These are phyloP conservation scores for Odocoileus virginianus DNA, from an alignment of 2,113 vertebrate genomes.

Conservation along the genomic window DNA sequence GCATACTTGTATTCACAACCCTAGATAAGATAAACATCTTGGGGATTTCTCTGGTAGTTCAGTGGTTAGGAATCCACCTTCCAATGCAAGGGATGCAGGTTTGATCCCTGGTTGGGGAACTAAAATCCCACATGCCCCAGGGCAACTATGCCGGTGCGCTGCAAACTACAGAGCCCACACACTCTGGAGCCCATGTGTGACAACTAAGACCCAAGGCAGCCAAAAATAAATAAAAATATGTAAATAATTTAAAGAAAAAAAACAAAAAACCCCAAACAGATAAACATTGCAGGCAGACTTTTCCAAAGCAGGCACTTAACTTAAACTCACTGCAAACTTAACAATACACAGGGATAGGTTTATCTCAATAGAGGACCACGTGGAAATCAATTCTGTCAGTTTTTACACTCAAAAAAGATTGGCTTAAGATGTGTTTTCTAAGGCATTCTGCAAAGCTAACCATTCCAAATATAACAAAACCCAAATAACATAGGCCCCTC, in stretches of 20 bases:
- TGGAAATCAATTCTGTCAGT: background rate
- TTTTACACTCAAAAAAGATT: background rate
- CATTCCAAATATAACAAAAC: constrained; percentile 12
- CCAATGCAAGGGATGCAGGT: background rate
- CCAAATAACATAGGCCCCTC: background rate
- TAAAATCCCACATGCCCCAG: background rate
- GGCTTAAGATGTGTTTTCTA: background rate
- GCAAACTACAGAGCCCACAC: background rate
- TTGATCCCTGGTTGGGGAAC: background rate
- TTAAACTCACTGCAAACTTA: background rate
- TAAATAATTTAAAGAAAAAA: background rate
- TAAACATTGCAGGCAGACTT: background rate
- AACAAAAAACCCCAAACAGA: background rate
- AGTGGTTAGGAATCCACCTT: background rate
- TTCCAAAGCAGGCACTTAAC: background rate
- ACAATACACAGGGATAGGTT: background rate
- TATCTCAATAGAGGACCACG: background rate
- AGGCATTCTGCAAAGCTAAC: background rate
- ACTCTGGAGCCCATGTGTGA: background rate
- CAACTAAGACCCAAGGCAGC: background rate
- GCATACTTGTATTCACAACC: background rate
- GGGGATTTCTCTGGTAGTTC: background rate
- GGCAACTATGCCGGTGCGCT: background rate
- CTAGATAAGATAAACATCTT: background rate
- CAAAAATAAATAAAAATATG: background rate